These are phyloP conservation scores for Sycophila sp. DNA, from an alignment of 1,140 invertebrate genomes.

Conservation along the genomic window DNA sequence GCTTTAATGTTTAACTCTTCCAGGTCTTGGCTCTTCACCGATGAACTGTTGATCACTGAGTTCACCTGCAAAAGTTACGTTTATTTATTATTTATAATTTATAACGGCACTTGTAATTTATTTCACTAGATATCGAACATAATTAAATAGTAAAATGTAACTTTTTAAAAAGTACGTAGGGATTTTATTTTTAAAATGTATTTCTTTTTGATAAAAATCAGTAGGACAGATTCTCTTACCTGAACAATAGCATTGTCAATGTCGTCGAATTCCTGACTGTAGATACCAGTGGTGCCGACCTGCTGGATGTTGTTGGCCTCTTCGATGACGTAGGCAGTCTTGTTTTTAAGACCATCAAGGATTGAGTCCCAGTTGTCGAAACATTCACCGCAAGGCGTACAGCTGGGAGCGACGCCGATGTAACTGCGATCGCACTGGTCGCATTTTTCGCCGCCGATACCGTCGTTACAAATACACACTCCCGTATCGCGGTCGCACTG, in stretches of 20 bases:
- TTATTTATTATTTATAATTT: too few species aligned
- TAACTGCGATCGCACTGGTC: conserved; percentile 95
- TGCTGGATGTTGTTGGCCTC: conserved; percentile 92
- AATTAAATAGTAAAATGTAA: too few species aligned
- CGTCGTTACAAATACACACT: conserved; percentile 87
- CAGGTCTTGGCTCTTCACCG: conserved; percentile 79
- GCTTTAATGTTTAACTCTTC: conserved; percentile 72
- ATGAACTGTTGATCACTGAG: conserved; percentile 79
- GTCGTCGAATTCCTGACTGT: conserved; percentile 90
- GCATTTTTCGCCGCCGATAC: conserved; percentile 95
- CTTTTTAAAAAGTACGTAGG: too few species aligned
- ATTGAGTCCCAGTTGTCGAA: conserved; percentile 98
- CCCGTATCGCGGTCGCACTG: conserved; percentile 91
- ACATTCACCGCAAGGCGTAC: conserved; percentile 96
- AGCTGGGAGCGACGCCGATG: conserved; percentile 88
- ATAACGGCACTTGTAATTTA: too few species aligned
- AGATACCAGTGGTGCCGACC: conserved; percentile 92
- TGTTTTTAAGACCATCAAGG: conserved; percentile 77
- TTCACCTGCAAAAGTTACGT: conserved; percentile 69
- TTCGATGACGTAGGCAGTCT: conserved; percentile 79
- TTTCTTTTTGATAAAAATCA: background rate
- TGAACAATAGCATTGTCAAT: conserved; percentile 88
- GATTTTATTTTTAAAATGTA: too few species aligned
- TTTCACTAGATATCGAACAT: too few species aligned
- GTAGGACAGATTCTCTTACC: conserved; percentile 15